These are phyloP conservation scores for Agrotis ipsilon DNA, from an alignment of 2,888 invertebrate species.

Conservation along the genomic window DNA sequence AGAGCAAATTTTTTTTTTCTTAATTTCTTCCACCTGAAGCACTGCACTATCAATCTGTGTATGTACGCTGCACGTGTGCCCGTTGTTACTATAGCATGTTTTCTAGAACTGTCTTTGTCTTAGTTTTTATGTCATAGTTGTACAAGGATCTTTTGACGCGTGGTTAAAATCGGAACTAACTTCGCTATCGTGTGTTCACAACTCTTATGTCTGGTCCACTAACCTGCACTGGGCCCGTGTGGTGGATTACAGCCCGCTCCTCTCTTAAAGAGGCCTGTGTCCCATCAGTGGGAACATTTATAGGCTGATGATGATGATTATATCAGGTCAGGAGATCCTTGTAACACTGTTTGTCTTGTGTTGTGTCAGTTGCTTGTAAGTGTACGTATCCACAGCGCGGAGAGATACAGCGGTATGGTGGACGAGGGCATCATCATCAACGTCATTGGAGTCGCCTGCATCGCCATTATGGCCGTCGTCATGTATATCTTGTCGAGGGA, in stretches of 20 bases:
- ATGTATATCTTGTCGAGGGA: constrained; percentile 92
- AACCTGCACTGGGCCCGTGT: too few species aligned
- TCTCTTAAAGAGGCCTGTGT: too few species aligned
- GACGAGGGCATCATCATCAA: constrained; percentile 94
- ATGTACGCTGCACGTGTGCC: constrained; percentile 52
- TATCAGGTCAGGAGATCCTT: neutral
- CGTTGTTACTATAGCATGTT: constrained; percentile 55
- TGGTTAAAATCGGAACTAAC: neutral
- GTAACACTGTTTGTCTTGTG: constrained; percentile 53
- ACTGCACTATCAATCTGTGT: constrained; percentile 48
- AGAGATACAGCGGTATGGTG: constrained; percentile 91
- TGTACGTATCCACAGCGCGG: constrained; percentile 86
- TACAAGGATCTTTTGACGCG: neutral
- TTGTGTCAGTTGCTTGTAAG: constrained; percentile 73
- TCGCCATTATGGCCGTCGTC: constrained; percentile 92
- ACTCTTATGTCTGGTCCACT: neutral
- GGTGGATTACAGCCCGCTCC: too few species aligned
- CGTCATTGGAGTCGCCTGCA: constrained; percentile 92
- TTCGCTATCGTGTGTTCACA: neutral
- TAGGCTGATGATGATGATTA: too few species aligned
- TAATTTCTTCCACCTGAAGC: constrained; percentile 21
- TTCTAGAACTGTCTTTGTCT: constrained; percentile 31
- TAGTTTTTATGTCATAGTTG: constrained; percentile 46
- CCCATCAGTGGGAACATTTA: too few species aligned
- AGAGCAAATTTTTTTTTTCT: constrained; percentile 2